A percentile compares a stretch with the other conserved stretches of the same genome.
Conservation (phyloP, 2,797 vertebrate genomes). For the Anas bernieri region DNA sequence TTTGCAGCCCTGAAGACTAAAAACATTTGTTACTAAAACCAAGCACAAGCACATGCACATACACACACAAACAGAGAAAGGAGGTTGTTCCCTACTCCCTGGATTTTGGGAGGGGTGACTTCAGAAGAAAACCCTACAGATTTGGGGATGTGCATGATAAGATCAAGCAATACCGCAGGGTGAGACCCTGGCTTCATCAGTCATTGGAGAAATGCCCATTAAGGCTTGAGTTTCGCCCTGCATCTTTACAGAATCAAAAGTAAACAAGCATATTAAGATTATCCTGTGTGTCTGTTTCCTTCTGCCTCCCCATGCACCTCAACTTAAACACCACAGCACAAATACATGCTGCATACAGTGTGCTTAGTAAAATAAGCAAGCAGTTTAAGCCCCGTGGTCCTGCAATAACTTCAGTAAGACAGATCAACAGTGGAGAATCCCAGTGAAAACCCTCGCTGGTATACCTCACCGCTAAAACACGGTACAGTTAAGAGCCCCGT, state of each 20-base stretch:
- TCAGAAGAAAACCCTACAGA: background rate
- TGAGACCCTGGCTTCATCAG: slow-evolving; percentile 3
- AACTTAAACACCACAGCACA: background rate
- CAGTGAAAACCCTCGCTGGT: background rate
- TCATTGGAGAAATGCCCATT: background rate
- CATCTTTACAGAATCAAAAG: background rate
- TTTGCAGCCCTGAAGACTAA: background rate
- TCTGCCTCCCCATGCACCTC: background rate
- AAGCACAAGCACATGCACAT: background rate
- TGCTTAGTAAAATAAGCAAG: background rate
- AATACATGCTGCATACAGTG: background rate
- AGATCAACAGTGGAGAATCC: background rate
- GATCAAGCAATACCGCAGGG: background rate
- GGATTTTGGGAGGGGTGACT: background rate
- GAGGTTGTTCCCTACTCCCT: background rate
- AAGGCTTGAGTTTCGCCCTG: background rate
- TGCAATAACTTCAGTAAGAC: background rate
- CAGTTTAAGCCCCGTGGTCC: background rate
- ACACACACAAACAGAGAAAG: background rate
- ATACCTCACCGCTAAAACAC: background rate
- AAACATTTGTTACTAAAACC: background rate
- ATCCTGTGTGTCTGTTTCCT: background rate
- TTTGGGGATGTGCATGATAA: background rate
- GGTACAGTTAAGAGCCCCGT: background rate
- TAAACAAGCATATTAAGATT: background rate